These are phyloP conservation scores for Dendrocincla tyrannina DNA, from an alignment of 2,797 vertebrate genomes.

Conservation along the genomic window DNA sequence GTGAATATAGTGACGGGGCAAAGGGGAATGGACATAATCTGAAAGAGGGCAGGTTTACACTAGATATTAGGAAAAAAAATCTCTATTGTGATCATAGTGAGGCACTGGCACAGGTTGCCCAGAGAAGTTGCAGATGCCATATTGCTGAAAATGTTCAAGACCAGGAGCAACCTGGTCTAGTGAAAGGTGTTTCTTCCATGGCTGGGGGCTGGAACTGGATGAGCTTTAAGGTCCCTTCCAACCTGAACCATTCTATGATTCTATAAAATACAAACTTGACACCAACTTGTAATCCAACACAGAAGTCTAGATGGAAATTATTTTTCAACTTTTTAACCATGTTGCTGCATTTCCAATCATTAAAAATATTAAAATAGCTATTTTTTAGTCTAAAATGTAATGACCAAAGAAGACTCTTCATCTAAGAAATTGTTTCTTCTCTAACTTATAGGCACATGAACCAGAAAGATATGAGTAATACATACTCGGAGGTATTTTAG, in stretches of 20 bases:
- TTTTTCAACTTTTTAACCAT: neutral
- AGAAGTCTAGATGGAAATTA: neutral
- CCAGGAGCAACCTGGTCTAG: neutral
- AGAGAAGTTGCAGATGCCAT: neutral
- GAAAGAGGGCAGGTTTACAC: neutral
- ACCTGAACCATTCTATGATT: neutral
- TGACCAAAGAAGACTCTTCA: neutral
- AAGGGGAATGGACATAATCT: neutral
- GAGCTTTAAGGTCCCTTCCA: neutral
- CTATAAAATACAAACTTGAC: neutral
- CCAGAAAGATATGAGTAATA: neutral
- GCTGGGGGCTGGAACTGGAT: neutral
- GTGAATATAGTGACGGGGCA: neutral
- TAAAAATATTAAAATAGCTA: fast-evolving
- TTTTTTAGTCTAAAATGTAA: neutral
- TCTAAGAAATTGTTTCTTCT: neutral
- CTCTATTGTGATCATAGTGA: too few species aligned
- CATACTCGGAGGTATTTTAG: neutral
- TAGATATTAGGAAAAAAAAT: neutral
- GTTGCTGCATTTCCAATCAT: neutral
- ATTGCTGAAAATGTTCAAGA: neutral
- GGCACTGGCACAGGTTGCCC: neutral
- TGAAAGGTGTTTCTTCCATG: neutral
- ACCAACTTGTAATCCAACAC: neutral
- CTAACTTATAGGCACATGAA: neutral